phyloP scores from a whole-genome alignment of 2,113 vertebrate genomes.

The Rhizomys pruinosus region DNA sequence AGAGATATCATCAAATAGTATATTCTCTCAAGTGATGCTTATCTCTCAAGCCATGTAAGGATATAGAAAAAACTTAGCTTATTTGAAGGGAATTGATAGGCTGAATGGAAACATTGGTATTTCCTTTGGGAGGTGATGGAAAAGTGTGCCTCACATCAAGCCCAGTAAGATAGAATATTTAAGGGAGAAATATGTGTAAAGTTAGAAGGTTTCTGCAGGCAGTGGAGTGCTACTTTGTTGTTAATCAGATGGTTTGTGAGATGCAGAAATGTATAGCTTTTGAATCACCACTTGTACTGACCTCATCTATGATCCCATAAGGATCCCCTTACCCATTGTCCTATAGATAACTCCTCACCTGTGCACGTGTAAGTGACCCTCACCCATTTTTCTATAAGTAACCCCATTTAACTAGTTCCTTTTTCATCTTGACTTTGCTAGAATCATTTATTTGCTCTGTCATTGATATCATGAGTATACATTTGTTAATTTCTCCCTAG shows the following conservation, averaged over 20 bases:
- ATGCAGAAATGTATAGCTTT: not conserved
- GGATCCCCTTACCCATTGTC: too few species aligned
- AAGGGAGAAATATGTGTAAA: not conserved
- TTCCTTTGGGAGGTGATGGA: not conserved
- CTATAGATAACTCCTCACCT: too few species aligned
- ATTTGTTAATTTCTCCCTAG: too few species aligned
- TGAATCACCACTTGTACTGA: not conserved
- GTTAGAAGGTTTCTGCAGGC: fast-evolving
- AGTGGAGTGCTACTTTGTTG: not conserved
- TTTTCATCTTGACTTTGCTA: too few species aligned
- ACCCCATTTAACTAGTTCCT: too few species aligned
- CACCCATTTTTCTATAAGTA: too few species aligned
- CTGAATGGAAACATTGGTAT: not conserved
- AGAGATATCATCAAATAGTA: not conserved
- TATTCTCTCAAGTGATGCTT: not conserved
- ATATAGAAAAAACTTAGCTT: not conserved
- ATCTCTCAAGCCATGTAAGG: not conserved
- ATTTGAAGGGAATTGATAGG: slow-evolving; percentile 8
- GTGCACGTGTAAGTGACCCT: too few species aligned
- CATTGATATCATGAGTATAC: too few species aligned
- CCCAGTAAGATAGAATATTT: too few species aligned
- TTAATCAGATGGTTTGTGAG: not conserved
- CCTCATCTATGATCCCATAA: too few species aligned
- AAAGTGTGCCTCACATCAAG: not conserved
- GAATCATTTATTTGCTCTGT: too few species aligned